A percentile compares a stretch with the other conserved stretches of the same genome.
Evolutionary conservation across 2,113 vertebrate species (phyloP).

Genomic region (Nibea albiflora): DNA sequence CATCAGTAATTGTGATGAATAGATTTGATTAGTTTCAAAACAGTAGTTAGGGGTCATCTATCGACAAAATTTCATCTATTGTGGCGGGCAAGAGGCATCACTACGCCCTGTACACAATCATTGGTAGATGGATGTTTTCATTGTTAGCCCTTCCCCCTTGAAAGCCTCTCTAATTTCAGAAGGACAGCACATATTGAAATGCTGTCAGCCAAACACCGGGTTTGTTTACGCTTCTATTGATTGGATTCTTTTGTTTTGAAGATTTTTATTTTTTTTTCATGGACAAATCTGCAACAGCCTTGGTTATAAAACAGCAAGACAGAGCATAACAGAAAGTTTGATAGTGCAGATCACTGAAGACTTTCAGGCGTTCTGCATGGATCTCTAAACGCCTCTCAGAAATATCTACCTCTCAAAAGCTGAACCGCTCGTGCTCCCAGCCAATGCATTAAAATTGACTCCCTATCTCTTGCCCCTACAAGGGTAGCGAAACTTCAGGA

Average conservation of each 20-base stretch:
- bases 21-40: constrained; percentile 21
- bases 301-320: not conserved
- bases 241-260: constrained; percentile 3
- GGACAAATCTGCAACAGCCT: not conserved
- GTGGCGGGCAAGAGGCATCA: not conserved
- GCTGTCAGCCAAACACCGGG: not conserved
- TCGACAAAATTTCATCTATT: constrained; percentile 3
- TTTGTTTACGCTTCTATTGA: constrained; percentile 20
- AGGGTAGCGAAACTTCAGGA: too few relatives aligned
- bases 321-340: not conserved
- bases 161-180: constrained; percentile 49
- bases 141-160: not conserved
- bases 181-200: constrained; percentile 11
- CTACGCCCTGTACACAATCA: constrained; percentile 2
- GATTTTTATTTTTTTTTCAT: not conserved
- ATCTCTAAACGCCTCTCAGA: too few relatives aligned
- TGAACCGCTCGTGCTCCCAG: too few relatives aligned
- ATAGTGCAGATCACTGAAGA: not conserved
- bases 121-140: constrained; percentile 15
- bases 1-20: constrained; percentile 19
- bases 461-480: too few relatives aligned
- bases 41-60: not conserved
- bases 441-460: too few relatives aligned
- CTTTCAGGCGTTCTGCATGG: not conserved
- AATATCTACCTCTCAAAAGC: too few relatives aligned